These are phyloP conservation scores for Mus minutoides DNA, from an alignment of 2,797 vertebrate genomes.

Conservation along the genomic window DNA sequence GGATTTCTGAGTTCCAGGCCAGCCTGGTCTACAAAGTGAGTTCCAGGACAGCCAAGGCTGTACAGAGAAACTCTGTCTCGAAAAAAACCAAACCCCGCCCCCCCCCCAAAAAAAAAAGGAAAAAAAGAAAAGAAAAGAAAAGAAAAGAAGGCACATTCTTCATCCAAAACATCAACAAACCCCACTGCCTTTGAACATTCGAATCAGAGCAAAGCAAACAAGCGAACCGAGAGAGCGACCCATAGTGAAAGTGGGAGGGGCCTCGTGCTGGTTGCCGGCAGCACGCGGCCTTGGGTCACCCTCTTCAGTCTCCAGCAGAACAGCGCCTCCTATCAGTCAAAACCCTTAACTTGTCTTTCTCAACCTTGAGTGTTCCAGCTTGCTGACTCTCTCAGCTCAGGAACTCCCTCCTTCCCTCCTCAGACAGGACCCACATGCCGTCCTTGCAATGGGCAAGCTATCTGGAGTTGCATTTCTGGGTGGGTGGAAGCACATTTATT, in stretches of 20 bases:
- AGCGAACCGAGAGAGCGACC: constrained; percentile 37
- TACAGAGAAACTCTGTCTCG: too few relatives aligned
- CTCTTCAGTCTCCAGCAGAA: not conserved
- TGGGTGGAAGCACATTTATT: not conserved
- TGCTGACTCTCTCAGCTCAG: not conserved
- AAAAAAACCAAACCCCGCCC: too few relatives aligned
- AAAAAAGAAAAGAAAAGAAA: too few relatives aligned
- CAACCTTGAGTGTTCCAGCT: not conserved
- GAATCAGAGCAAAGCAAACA: constrained; percentile 78
- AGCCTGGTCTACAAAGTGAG: too few relatives aligned
- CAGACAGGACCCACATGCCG: not conserved
- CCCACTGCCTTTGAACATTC: constrained; percentile 65
- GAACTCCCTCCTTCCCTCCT: not conserved
- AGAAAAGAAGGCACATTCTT: constrained; percentile 75
- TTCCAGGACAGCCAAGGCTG: too few relatives aligned
- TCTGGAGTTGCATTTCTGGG: not conserved
- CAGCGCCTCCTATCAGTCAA: constrained; percentile 22
- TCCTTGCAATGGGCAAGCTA: not conserved
- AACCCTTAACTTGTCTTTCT: not conserved
- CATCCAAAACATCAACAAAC: constrained; percentile 65
- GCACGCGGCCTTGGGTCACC: not conserved
- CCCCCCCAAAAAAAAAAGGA: too few relatives aligned
- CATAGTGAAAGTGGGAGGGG: not conserved
- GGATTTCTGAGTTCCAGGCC: too few relatives aligned
- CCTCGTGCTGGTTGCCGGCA: not conserved